Base-by-base conservation (phyloP, 2,113 vertebrate species). In the Lepidothrix coronata region DNA sequence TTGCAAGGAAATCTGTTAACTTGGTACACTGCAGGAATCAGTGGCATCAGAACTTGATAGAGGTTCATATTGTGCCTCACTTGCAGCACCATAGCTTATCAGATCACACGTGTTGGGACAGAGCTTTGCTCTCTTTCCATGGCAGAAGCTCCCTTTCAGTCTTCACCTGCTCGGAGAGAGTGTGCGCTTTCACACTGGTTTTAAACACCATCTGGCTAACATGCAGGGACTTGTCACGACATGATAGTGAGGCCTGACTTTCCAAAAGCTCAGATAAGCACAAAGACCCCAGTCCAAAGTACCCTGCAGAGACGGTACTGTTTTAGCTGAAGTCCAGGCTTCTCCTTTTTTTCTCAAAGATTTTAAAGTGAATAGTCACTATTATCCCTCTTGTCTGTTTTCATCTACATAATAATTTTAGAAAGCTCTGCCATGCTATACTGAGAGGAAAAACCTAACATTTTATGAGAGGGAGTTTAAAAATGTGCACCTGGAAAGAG, bases 21-120 rank as follows among this genome's bases (percentile, higher is more conserved):
- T 82, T 43, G 61, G 48, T 35, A 49, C 2, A 4, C 37, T 70
- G 43, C 48, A 82, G 52, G 28, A 66, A 78, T 16, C 51, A 86
- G 54, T 78, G n/a, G 49, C 22, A 72, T 9, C 31, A 80, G 67
- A 86, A 74, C 22, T 49, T 48, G 17, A 41, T 1, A 2, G 14
- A 85, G 18, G 86, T 31, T 91, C 63, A 10, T 12, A 16, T 9
- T 0, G 0, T 28, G 22, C 31, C 28, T 57, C n/a, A 37, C 59
- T 24, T 74, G 49, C 39, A 78, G 79, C 59, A 77, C 59, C 5
- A 14, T n/a, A 46, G 28, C 23, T 72, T 20, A 31, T 59, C 25
- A 43, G 35, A 39, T 30, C n/a, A 21, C 6, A 3, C 35, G 70
- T 12, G 15, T 44, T 9, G 3, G n/a, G 68, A 81, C 8, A 44